These are phyloP conservation scores for Drosophila phalerata DNA, from an alignment of 2,888 invertebrate genomes.

Conservation along the genomic window DNA sequence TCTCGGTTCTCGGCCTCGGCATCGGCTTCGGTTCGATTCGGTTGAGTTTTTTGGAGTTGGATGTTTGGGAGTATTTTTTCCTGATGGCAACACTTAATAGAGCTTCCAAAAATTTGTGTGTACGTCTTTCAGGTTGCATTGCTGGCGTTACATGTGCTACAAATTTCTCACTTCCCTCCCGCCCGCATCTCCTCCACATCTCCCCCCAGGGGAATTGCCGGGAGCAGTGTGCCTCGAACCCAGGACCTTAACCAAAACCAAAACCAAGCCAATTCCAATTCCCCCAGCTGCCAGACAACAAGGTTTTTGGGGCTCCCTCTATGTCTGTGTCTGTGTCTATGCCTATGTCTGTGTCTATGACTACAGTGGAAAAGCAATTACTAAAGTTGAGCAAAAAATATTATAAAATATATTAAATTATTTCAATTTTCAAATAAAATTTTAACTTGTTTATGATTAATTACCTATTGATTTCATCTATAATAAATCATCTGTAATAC, in stretches of 20 bases:
- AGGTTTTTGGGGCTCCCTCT: constrained; percentile 43
- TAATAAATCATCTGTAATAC: not conserved
- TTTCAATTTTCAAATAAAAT: not conserved
- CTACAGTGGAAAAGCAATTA: constrained; percentile 48
- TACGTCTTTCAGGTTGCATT: constrained; percentile 65
- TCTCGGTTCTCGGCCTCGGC: not conserved
- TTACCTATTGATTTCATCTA: not conserved
- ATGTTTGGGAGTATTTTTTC: not conserved
- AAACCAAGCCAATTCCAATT: constrained; percentile 72
- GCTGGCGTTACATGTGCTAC: constrained; percentile 67
- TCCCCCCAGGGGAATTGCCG: not conserved
- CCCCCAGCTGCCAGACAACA: constrained; percentile 67
- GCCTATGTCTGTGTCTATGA: constrained; percentile 45
- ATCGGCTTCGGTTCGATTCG: constrained; percentile 2
- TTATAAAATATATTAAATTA: too few species aligned
- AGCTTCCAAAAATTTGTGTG: constrained; percentile 74
- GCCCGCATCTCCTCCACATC: not conserved
- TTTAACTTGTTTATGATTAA: not conserved
- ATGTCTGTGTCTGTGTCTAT: constrained; percentile 51
- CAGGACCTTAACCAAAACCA: constrained; percentile 27
- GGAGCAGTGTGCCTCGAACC: constrained; percentile 20
- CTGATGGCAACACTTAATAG: constrained; percentile 70
- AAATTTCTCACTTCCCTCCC: constrained; percentile 53
- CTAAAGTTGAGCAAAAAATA: not conserved
- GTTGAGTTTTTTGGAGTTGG: constrained; percentile 1